A percentile compares a stretch with the other conserved stretches of the same genome.
Conservation (phyloP, 2,888 invertebrate genomes). For the Boloria selene region DNA sequence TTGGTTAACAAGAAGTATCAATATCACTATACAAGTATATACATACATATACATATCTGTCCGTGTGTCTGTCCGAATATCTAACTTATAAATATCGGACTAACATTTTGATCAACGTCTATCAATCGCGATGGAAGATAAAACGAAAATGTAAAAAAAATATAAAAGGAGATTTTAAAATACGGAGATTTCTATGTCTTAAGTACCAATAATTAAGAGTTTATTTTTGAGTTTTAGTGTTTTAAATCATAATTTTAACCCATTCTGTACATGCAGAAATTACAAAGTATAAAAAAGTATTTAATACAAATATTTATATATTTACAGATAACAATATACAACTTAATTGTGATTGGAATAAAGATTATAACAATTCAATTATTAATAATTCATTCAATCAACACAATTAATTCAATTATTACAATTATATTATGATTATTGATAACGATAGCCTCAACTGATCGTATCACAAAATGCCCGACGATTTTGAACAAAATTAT, state of each 20-base stretch:
- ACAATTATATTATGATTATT: background rate
- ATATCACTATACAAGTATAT: background rate
- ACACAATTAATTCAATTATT: background rate
- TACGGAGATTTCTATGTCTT: background rate
- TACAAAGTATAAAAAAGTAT: background rate
- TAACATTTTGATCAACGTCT: slow-evolving; percentile 11
- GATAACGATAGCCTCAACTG: slow-evolving; percentile 2
- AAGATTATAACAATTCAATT: background rate
- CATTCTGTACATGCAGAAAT: slow-evolving; percentile 1
- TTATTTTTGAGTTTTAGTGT: background rate
- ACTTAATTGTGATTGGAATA: slow-evolving; percentile 3
- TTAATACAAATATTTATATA: slow-evolving; percentile 10
- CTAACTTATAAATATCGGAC: slow-evolving; percentile 9
- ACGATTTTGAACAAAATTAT: background rate
- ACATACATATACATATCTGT: background rate
- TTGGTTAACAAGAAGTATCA: background rate
- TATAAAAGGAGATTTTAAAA: background rate
- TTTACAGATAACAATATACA: slow-evolving; percentile 4
- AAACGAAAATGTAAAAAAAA: background rate
- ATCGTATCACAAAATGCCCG: background rate
- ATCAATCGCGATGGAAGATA: background rate
- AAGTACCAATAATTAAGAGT: slow-evolving; percentile 6
- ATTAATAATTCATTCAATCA: background rate
- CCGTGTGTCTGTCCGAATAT: background rate
- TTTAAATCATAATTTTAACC: background rate